Base-by-base conservation (phyloP, 2,888 invertebrate species). In the Noctua comes region DNA sequence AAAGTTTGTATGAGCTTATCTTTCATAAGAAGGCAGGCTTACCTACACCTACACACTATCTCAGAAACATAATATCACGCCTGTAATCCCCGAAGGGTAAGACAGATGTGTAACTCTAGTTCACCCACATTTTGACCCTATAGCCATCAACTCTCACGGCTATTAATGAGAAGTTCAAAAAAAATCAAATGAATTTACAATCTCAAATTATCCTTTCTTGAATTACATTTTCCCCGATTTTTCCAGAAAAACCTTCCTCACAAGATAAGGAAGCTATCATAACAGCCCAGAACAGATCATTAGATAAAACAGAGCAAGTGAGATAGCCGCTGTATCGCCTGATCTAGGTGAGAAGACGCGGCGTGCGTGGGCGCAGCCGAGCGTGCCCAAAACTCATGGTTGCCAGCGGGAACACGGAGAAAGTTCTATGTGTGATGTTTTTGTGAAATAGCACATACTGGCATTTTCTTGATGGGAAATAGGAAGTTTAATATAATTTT, bases 331-430 rank as follows among this genome's bases (percentile, higher is more conserved):
- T 46, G 76, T 86, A 87, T 84, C 83, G 68, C 40, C 72, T 76
- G 81, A 85, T 85, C 75, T 81, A 66, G 82, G 68, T 70, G 86
- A 74, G 79, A 43, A 77, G 77, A 82, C 24, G 68, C 51, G 46
- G 62, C 76, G 79, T 66, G 66, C 85, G 87, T 87, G 82, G 87
- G 87, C 83, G 75, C 68, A 78, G 68, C 54, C 77, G 76, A 77
- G 86, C 87, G 80, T 80, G 79, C 80, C 85, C 87, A 76, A 77
- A 79, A 70, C 71, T 43, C 73, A 87, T 76, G 87, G 87, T 75
- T 86, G 85, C 65, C 86, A 87, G 66, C 43, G n/a, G 51, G 18
- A 76, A 46, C 31, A 72, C 8, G 36, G 18, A 54, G 69, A 57
- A 57, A 69, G 21, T 77, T 59, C 36, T 8, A 31, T 66, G n/a